A percentile compares a stretch with the other conserved stretches of the same genome.
Evolutionary conservation across 2,797 vertebrate genomes (phyloP).

Genomic region (Pitangus sulphuratus): DNA sequence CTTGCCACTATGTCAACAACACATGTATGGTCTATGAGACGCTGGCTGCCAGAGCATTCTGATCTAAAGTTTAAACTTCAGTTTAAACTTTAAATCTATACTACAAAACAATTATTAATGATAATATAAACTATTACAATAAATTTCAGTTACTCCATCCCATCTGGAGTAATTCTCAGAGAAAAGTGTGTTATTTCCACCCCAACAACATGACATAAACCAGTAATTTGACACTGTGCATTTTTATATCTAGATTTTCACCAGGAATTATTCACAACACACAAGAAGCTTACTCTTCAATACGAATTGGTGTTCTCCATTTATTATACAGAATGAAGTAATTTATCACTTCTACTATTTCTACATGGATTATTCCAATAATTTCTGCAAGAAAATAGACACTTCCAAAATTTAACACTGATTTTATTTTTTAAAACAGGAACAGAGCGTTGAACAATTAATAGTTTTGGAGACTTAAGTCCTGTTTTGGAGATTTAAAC

Average conservation of each 20-base stretch:
- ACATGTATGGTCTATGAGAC: neutral
- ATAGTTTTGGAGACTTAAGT: neutral
- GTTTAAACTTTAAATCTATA: neutral
- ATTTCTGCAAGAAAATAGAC: neutral
- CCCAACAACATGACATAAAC: neutral
- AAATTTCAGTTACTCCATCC: neutral
- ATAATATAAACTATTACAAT: neutral
- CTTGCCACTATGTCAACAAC: slow-evolving; percentile 53
- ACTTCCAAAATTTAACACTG: neutral
- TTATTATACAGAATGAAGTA: neutral
- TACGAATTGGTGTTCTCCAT: neutral
- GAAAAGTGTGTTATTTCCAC: neutral
- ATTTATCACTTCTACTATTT: neutral
- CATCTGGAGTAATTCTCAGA: neutral
- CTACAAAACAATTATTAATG: neutral
- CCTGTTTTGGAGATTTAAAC: neutral
- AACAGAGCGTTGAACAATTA: neutral
- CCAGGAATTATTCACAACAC: neutral
- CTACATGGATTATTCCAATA: neutral
- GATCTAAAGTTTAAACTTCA: neutral
- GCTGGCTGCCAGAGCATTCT: neutral
- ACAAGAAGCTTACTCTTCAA: neutral
- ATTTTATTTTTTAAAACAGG: neutral
- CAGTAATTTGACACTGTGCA: neutral
- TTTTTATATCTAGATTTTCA: neutral